Evolutionary conservation across 2,888 invertebrate genomes (phyloP), one percentile per base, ranked within the genome.

Genomic region (Aromia moschata): DNA sequence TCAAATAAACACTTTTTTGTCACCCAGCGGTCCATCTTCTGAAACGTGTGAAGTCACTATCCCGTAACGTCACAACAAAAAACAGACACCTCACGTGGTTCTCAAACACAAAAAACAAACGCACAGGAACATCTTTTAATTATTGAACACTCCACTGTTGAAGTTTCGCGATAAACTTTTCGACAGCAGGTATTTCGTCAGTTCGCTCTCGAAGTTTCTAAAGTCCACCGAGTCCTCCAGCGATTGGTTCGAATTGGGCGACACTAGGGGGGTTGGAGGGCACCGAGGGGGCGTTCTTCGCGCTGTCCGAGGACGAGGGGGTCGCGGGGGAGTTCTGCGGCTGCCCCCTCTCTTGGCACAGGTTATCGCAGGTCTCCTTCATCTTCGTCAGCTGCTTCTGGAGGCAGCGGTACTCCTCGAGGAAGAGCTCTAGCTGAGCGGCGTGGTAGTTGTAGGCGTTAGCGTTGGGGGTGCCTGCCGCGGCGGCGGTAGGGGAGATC

Each of bases 381-480:
- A 92, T 91, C 76, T 88, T 87, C 58, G 89, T 90, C 64, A 92
- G 81, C 77, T 92, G 90, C 74, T 90, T 89, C 75, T 92, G 89
- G 56, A 92, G 83, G 70, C 84, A 88, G 68, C 91, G 85, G 74
- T 92, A 92, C 75, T 92, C 92, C 72, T 92, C 90, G 40, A 92
- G 84, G 77, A 92, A 92, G 55, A 88, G 85, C 73, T 92, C 92
- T 62, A 92, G 80, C 75, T 92, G 91, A 11, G 91, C 89, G 0
- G 92, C 90, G 76, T 91, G 89, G 73, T 91, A 91, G 74, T 92
- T 91, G 77, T 89, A 91, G 12, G 86, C 83, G 41, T 83, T 84
- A 5, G 74, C 69, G 12, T 73, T 73, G 2, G 66, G 53, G 14
- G 68, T 43, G 1, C 68, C 65, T 7, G 69, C 66, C 3, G 69